Evolutionary conservation across 2,888 invertebrate species (phyloP).

Genomic region (Teleiodes luculella): DNA sequence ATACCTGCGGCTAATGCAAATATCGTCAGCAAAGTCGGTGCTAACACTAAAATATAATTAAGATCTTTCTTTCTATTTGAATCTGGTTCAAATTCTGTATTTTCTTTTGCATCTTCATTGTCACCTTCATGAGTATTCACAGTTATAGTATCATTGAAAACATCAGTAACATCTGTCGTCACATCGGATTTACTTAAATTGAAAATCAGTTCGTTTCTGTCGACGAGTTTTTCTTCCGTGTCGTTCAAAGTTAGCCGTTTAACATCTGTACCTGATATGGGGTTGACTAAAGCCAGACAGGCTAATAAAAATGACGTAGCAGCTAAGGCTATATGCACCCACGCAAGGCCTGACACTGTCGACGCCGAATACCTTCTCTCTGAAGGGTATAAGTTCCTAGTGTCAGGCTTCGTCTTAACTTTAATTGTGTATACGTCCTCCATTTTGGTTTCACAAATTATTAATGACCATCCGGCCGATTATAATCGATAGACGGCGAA

Average conservation of each 20-base stretch:
- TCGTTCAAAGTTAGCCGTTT: slow-evolving; percentile 21
- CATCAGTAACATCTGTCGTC: slow-evolving; percentile 14
- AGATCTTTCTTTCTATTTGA: slow-evolving; percentile 27
- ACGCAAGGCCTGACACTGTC: slow-evolving; percentile 81
- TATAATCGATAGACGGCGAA: background rate
- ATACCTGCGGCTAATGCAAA: slow-evolving; percentile 74
- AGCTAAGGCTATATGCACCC: slow-evolving; percentile 81
- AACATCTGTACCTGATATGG: slow-evolving; percentile 32
- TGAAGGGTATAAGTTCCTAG: slow-evolving; percentile 80
- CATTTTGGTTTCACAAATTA: slow-evolving; percentile 49
- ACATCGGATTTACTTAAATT: slow-evolving; percentile 18
- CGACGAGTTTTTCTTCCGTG: slow-evolving; percentile 23
- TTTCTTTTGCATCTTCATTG: background rate
- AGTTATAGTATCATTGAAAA: background rate
- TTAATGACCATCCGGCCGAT: background rate
- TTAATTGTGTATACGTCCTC: slow-evolving; percentile 84
- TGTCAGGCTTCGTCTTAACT: slow-evolving; percentile 80
- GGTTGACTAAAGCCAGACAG: slow-evolving; percentile 68
- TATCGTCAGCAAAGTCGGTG: slow-evolving; percentile 70
- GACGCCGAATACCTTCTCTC: slow-evolving; percentile 83
- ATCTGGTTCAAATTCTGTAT: slow-evolving; percentile 24
- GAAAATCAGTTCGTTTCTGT: slow-evolving; percentile 21
- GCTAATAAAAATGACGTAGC: slow-evolving; percentile 78
- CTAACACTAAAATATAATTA: slow-evolving; percentile 60
- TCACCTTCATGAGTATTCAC: background rate